Base-by-base conservation (phyloP, 2,113 vertebrate genomes). In the Vimba vimba region DNA sequence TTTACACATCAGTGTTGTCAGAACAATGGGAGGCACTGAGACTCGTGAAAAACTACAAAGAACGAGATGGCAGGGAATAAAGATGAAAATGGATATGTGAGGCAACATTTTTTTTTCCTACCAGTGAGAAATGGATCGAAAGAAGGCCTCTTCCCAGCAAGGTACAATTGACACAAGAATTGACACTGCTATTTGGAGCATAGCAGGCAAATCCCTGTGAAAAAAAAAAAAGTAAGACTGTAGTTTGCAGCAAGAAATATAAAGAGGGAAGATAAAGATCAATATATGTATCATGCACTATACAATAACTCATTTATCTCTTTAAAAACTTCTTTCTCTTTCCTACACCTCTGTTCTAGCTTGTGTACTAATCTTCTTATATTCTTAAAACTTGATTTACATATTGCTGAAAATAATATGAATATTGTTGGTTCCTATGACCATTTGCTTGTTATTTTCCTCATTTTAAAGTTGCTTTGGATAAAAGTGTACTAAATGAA, bases 1-100 rank as follows among this genome's bases (percentile, higher is more conserved):
- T 81, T 81, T 66, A 81, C 15, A 66, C 17, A 81, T 81, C 79
- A 27, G 39, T 81, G 79, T 81, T 81, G 79, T 81, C 60, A 47
- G 79, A 81, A 81, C 59, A 27, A 81, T 64, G 79, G 79, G 79
- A 47, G 59, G 78, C 36, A 64, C 15, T 3, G 39, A 80, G 79
- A 66, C 36, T 81, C 13, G 5, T 6, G 79, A 81, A 81, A 81
- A 81, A 81, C 59, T 81, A 81, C 59, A 64, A 81, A 81, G 79
- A 64, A 27, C 47, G 43, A 47, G 79, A 81, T 81, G 79, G 59
- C n/a, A 47, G n/a, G 59, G 79, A 81, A 81, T 81, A 47, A 21
- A 21, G 59, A 81, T 64, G 79, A 66, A 62, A 81, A 66, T 47
- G 36, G 60, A 66, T 66, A 66, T 47, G 52, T 15, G 33, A 79